Evolutionary conservation across 2,113 vertebrate genomes (phyloP).

Genomic region (Hymenochirus boettgeri): DNA sequence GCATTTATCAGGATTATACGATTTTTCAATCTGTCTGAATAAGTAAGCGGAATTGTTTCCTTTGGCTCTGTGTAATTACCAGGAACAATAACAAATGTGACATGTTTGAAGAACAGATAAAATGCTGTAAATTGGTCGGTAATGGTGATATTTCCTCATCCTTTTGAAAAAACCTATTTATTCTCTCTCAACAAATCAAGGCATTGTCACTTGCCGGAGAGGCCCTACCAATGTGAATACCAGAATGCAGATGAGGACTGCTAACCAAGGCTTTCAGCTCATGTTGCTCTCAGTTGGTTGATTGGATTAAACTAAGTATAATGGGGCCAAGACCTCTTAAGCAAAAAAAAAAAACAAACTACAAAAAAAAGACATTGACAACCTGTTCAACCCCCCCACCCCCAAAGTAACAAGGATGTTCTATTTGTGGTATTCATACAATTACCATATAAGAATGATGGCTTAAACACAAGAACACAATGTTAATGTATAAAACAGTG

Average conservation of each 20-base stretch:
- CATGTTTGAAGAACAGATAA: slow-evolving; percentile 99
- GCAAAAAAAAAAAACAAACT: slow-evolving; percentile 97
- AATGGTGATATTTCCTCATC: slow-evolving; percentile 99
- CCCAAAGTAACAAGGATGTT: too few species aligned
- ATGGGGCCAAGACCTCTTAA: slow-evolving; percentile 95
- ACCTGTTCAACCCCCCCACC: too few species aligned
- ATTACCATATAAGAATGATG: too few species aligned
- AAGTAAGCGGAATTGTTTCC: slow-evolving; percentile 73
- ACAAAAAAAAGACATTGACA: too few species aligned
- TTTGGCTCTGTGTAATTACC: slow-evolving; percentile 89
- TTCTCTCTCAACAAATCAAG: slow-evolving; percentile 99
- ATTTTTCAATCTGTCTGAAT: slow-evolving; percentile 86
- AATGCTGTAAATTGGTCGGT: slow-evolving; percentile 99
- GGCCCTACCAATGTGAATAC: slow-evolving; percentile 75
- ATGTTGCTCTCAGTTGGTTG: slow-evolving; percentile 69
- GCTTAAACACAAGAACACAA: too few species aligned
- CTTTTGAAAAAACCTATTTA: slow-evolving; percentile 99
- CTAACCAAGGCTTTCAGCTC: slow-evolving; percentile 70
- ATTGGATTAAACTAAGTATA: slow-evolving; percentile 96
- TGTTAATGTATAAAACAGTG: too few species aligned
- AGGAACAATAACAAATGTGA: slow-evolving; percentile 98
- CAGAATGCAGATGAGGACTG: slow-evolving; percentile 84
- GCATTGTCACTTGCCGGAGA: slow-evolving; percentile 92
- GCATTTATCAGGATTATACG: slow-evolving; percentile 92
- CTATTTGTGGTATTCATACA: too few species aligned